Conservation (phyloP, 1,140 invertebrate genomes). For the Drosophila seguyi region DNA sequence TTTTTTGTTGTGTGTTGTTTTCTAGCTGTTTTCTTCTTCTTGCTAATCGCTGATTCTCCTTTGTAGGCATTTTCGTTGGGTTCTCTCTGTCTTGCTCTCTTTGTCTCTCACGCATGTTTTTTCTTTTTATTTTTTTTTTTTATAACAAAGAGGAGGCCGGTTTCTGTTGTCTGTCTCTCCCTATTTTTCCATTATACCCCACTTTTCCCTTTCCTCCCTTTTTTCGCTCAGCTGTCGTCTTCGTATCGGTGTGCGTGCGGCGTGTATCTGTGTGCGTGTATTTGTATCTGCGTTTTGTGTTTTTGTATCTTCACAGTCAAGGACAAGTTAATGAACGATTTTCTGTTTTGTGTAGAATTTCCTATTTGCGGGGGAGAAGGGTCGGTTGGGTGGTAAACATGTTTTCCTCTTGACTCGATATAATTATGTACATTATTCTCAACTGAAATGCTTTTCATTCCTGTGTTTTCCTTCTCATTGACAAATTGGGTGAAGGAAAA, state of each 20-base stretch:
- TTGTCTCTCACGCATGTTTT: slow-evolving; percentile 71
- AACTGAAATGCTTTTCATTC: slow-evolving; percentile 4
- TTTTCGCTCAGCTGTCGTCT: slow-evolving; percentile 16
- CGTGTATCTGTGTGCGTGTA: slow-evolving; percentile 10
- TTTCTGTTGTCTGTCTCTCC: slow-evolving; percentile 46
- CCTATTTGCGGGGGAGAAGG: slow-evolving; percentile 3
- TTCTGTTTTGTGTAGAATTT: slow-evolving; percentile 57
- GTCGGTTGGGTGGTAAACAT: slow-evolving; percentile 13
- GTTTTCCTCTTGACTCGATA: slow-evolving; percentile 12
- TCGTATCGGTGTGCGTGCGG: slow-evolving; percentile 12
- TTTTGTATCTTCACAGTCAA: slow-evolving; percentile 74
- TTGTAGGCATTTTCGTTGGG: slow-evolving; percentile 48
- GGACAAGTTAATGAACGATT: slow-evolving; percentile 80
- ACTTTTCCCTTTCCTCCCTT: slow-evolving; percentile 13
- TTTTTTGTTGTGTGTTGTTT: slow-evolving; percentile 43
- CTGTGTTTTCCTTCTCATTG: slow-evolving; percentile 16
- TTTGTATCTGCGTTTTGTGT: slow-evolving; percentile 33
- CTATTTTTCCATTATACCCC: slow-evolving; percentile 24
- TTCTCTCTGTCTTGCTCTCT: slow-evolving; percentile 35
- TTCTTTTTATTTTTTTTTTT: slow-evolving; percentile 27
- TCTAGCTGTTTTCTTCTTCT: slow-evolving; percentile 34
- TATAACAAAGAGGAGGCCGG: slow-evolving; percentile 65
- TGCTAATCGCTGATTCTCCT: slow-evolving; percentile 35
- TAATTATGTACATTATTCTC: slow-evolving; percentile 24
- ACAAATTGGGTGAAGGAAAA: slow-evolving; percentile 10